Base-by-base conservation (phyloP, 2,797 vertebrate species). In the Pipistrellus nathusii region DNA sequence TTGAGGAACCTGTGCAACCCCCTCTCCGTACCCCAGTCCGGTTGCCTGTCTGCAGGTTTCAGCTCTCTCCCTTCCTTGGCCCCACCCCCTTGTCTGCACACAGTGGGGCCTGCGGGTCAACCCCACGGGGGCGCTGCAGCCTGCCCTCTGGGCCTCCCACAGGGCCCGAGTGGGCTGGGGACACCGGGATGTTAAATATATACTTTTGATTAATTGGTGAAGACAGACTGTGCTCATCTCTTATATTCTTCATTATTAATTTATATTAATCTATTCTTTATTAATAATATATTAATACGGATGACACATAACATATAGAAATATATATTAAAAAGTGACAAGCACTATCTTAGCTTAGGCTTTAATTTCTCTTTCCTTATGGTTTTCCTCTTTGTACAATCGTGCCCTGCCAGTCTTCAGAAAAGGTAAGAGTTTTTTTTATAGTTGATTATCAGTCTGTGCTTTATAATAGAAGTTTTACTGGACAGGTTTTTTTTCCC, bases 291-390 rank as follows among this genome's bases (percentile, higher is more conserved):
- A 55, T 72, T 78, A 35, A 83, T 59, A 75, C 44, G 41, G 30
- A 25, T 38, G 23, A 51, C 32, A 75, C 41, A 59, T 17, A 86
- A 84, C 75, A 57, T 62, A 46, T 66, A 71, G 82, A 41, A 73
- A 71, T 46, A 23, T 27, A 41, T 59, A 82, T 85, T 72, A 68
- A 88, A 90, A 85, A 88, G 48, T 85, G 20, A 93, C 44, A 85
- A 83, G 23, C 7, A 57, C 35, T 88, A 59, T 77, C 25, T 85
- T 81, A 30, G 20, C 68, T 80, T 27, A 10, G 35, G 30, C 25
- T 21, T 76, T 85, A 84, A n/a, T 83, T 93, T 93, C 30, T 95
- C 55, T 95, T 88, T 85, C 69, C 75, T 88, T 88, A 25, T n/a
- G 76, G 11, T 62, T 76, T 85, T 93, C 93, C 41, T 88, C 62